Evolutionary conservation across 2,113 vertebrate species (phyloP), one percentile per base, ranked within the genome.

Genomic region (Dicaeum eximium): DNA sequence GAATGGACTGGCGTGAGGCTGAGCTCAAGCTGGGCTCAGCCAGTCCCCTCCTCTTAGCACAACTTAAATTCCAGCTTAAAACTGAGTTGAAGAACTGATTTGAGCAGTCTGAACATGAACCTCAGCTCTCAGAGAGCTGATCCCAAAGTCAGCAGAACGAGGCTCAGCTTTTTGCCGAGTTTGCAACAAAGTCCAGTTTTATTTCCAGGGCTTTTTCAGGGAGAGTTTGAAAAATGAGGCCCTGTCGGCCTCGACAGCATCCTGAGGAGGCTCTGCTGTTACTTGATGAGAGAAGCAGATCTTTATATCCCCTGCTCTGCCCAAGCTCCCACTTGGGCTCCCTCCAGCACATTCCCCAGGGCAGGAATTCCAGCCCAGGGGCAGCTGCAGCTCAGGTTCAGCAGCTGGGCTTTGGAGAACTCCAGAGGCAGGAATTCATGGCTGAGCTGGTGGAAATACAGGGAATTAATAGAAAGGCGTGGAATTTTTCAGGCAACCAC

Each of bases 81-180:
- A 21, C 11, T 7, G 28, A 92, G 35, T 19, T 5, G n/a, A 31
- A 71, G 61, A 30, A 19, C 51, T 35, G 57, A 17, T 53, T 13
- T 77, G 7, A n/a, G 47, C 56, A 48, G 24, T 40, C 47, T 44
- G 31, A 91, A 57, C 37, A 5, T 3, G 40, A 56, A 24, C 15
- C 23, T 13, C 62, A 37, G 58, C 40, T 72, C 56, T 18, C 0
- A 0, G 22, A 21, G 9, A 61, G 20, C 50, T 3, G 10, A 57
- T 10, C 62, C 77, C 48, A 5, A 44, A 65, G 42, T 50, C 88
- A 95, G 94, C 79, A 94, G 54, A 88, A 73, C 84, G 0, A 47
- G 50, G 58, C 35, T 73, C n/a, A 8, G 66, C 11, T 72, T 80
- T 64, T 20, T 83, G 86, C 60, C 22, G 42, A 80, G 16, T 42